Evolutionary conservation across 1,140 invertebrate species (phyloP), one percentile per base, ranked within the genome.

Genomic region (Brachionus sp.): DNA sequence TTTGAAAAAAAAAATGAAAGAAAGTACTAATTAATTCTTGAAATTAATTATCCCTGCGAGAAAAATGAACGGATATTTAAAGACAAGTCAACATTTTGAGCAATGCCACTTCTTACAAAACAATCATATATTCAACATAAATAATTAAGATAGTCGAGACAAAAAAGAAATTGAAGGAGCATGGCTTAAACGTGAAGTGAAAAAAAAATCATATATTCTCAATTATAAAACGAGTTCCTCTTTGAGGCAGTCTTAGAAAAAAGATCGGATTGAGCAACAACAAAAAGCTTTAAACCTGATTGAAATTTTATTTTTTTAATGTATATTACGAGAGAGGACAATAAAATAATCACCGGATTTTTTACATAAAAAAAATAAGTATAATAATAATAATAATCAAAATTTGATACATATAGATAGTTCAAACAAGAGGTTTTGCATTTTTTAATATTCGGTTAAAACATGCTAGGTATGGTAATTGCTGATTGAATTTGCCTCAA

Each of bases 341-440:
- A 57, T 57, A 57, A 57, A 57, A 57, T 57, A 57, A 70, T 70
- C 66, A 70, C 66, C 66, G 66, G 66, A 57, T 57, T 70, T 70
- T 70, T n/a, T 70, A 70, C 66, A 70, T 39, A 70, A 35, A 70
- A 64, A 25, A 25, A 29, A 64, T 5, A 64, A 29, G 1, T 6
- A 57, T 2, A 57, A 12, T 16, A 57, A 12, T 46, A n/a, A 12
- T 46, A 12, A 46, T 23, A 57, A 57, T 66, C 64, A 66, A 33
- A 33, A 13, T 23, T 66, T 66, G 64, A 66, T 16, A 57, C 50
- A 57, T 57, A 57, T 1, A 19, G 1, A 29, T 29, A 29, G 6
- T 57, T 57, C n/a, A 3, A 57, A 57, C 50, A 57, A 37, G 64
- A 33, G 64, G 64, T 66, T 66, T 66, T 66, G 64, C 33, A 37